phyloP scores from a whole-genome alignment of 2,113 vertebrate genomes.

The Porphyrio hochstetteri region DNA sequence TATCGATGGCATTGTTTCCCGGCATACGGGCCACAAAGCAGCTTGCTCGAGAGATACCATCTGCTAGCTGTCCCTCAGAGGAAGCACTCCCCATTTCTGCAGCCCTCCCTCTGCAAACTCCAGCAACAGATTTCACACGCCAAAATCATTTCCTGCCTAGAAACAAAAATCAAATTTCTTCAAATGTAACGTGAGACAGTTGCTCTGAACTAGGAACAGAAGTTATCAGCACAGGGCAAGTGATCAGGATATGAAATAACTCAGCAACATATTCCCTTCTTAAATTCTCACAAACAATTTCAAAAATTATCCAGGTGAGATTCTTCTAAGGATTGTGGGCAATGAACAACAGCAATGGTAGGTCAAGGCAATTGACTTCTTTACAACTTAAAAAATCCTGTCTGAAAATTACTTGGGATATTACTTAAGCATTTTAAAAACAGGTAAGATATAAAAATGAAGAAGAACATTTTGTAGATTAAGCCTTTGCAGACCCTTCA shows the following conservation, averaged over 20 bases:
- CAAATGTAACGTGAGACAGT: not conserved
- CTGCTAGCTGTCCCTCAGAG: not conserved
- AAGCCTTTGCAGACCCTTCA: not conserved
- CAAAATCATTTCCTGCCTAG: not conserved
- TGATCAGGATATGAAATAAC: not conserved
- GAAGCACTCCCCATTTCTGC: not conserved
- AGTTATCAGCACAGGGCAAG: not conserved
- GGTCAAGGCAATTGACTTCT: conserved; percentile 56
- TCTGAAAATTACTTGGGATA: conserved; percentile 24
- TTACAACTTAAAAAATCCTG: not conserved
- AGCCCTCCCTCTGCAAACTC: not conserved
- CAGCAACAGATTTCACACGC: not conserved
- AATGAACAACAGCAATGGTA: not conserved
- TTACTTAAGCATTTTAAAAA: conserved; percentile 39
- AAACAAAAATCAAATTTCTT: not conserved
- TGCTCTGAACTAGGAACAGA: not conserved
- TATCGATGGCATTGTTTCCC: not conserved
- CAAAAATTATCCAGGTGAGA: not conserved
- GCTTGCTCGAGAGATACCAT: not conserved
- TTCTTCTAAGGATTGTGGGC: not conserved
- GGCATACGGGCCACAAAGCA: not conserved
- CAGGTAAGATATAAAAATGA: conserved; percentile 17
- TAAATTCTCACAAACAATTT: not conserved
- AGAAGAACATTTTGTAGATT: not conserved
- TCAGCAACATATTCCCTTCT: not conserved